Percentiles rank a stretch among this genome's conserved stretches.
Evolutionary conservation across 2,888 invertebrate species (phyloP).

Genomic region (Acleris emargana): DNA sequence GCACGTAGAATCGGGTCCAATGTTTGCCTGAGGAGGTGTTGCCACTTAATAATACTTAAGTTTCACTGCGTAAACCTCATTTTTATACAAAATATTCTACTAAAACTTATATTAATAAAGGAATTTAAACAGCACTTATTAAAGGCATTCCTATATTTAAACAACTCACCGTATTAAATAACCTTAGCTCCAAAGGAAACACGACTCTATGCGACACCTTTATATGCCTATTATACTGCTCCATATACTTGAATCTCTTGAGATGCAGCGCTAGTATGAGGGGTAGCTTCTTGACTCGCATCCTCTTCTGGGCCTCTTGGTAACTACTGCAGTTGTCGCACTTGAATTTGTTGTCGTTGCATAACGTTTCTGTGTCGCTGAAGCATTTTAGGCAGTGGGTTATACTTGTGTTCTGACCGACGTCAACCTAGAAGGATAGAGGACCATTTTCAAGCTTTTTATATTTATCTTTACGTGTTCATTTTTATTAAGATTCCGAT

Average conservation of each 20-base stretch:
- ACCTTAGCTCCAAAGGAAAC: constrained; percentile 97
- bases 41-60: no score
- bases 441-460: no score
- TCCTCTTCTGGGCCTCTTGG: constrained; percentile 99
- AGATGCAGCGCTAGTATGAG: constrained; percentile 98
- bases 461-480: no score
- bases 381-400: constrained; percentile 99
- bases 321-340: constrained; percentile 99
- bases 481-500: no score
- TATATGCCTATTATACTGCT: constrained; percentile 98
- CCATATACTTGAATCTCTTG: constrained; percentile 98
- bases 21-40: no score
- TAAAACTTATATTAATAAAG: no score
- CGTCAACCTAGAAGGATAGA: constrained; percentile 91
- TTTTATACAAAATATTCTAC: no score
- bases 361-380: constrained; percentile 98
- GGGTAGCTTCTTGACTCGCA: constrained; percentile 99
- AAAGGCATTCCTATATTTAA: no score
- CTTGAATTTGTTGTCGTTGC: constrained; percentile 99
- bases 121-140: no score
- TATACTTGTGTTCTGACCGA: constrained; percentile 99
- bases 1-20: no score
- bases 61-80: no score
- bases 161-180: constrained; percentile 96
- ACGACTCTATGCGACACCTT: constrained; percentile 99